Evolutionary conservation across 2,113 vertebrate genomes (phyloP).

Genomic region (Bungarus multicinctus): DNA sequence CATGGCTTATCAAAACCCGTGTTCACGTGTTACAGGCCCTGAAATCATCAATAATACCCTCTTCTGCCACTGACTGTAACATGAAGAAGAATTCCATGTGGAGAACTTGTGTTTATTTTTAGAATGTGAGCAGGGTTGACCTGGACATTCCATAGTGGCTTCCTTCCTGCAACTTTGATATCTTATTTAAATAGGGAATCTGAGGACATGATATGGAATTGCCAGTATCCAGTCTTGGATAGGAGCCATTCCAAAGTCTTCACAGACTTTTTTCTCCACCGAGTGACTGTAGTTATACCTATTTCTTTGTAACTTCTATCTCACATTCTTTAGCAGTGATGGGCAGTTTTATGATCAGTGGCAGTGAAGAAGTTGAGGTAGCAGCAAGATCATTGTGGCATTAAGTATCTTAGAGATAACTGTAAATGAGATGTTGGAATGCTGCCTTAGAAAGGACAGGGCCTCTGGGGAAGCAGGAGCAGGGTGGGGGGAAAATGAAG

Average conservation of each 20-base stretch:
- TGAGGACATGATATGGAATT: background rate
- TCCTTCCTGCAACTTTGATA: constrained; percentile 24
- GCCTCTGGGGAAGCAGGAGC: background rate
- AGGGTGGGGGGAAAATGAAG: background rate
- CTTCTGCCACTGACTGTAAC: background rate
- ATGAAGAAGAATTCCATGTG: background rate
- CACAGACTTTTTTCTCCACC: background rate
- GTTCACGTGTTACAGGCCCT: background rate
- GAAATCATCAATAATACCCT: background rate
- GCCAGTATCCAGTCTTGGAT: background rate
- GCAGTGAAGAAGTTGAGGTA: background rate
- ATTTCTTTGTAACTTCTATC: background rate
- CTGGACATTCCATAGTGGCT: constrained; percentile 4
- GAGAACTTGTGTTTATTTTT: constrained; percentile 15
- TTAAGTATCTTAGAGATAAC: background rate
- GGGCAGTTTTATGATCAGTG: background rate
- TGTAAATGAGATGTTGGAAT: background rate
- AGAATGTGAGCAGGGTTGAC: constrained; percentile 10
- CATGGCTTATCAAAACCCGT: background rate
- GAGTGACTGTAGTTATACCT: background rate
- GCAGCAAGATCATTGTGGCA: background rate
- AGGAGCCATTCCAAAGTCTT: background rate
- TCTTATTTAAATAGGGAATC: constrained; percentile 16
- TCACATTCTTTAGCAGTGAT: background rate
- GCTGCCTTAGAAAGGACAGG: background rate